Conservation (phyloP, 1,140 invertebrate genomes). For the Nasonia vitripennis region DNA sequence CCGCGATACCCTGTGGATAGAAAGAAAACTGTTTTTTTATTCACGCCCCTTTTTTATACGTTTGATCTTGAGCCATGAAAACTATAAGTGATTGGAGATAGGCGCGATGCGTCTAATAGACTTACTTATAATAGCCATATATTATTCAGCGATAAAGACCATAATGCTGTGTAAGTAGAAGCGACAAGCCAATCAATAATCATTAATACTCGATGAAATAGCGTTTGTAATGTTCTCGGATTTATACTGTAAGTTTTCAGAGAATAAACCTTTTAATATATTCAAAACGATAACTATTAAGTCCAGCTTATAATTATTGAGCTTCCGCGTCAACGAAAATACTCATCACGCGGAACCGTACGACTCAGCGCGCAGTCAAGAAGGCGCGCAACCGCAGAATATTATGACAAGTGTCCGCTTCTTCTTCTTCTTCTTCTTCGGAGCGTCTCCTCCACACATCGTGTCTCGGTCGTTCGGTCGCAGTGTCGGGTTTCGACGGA, state of each 20-base stretch:
- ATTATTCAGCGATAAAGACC: not conserved
- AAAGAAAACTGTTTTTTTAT: not conserved
- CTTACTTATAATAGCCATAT: not conserved
- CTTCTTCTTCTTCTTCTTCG: not conserved
- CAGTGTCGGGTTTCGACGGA: slow-evolving; percentile 11
- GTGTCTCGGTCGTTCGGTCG: not conserved
- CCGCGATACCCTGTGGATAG: slow-evolving; percentile 17
- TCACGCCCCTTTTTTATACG: not conserved
- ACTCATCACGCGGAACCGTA: not conserved
- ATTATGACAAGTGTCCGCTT: slow-evolving; percentile 21
- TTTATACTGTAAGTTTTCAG: no score
- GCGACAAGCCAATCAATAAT: not conserved
- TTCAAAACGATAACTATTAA: not conserved
- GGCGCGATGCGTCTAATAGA: no score
- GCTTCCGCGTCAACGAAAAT: not conserved
- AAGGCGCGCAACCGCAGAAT: not conserved
- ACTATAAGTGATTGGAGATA: no score
- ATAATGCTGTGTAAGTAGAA: not conserved
- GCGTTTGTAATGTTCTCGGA: no score
- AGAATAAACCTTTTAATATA: no score
- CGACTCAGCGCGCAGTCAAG: not conserved
- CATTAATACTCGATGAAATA: not conserved
- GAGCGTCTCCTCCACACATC: not conserved
- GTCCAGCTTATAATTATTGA: not conserved
- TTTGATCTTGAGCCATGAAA: no score